Base-by-base conservation (phyloP, 64 coral and sea anemone species). In the Catalaphyllia jardinei region DNA sequence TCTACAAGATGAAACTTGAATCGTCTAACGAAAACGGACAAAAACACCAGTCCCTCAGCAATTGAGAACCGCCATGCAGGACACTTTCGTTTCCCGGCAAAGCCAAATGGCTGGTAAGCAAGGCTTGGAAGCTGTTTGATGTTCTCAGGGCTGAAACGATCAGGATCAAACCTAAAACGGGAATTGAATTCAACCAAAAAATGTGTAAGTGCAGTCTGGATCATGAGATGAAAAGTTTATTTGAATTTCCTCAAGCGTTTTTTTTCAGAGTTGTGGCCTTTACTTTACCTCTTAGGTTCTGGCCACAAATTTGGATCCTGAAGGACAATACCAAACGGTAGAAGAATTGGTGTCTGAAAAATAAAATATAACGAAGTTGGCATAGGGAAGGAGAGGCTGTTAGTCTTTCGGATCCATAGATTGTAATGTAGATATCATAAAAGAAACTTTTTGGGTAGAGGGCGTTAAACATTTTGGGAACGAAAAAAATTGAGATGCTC, bases 31-130 rank as follows among this genome's bases (percentile, higher is more conserved):
- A 98, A 83, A 88, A 98, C 90, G 38, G 96, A 98, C 24, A 98
- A 75, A 52, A 98, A 94, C 39, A 94, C 96, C 24, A 94, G 52
- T 29, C 93, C 89, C 62, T 98, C 92, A 11, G 93, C 92, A 30
- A 94, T 79, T 15, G 96, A 92, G 59, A 98, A 94, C 18, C 96
- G 89, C 75, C 93, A 98, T 62, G 87, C 96, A 16, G 93, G 96
- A 78, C 96, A 98, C 71, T 98, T 98, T 11, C 96, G 89, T 74
- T 94, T 98, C 24, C 96, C 96, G 17, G 96, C 96, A 90, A 98
- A 98, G 12, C 96, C 96, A 89, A 98, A 98, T 17, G 96, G 96
- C 60, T 94, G 87, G 31, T 83, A 98, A 20, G 89, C 92, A 12
- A 94, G 90, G 20, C 80, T 82, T 31, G 90, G 90, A 29, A 82